Conservation (phyloP, 2,797 vertebrate species). For the Rhyacichthys aspro region DNA sequence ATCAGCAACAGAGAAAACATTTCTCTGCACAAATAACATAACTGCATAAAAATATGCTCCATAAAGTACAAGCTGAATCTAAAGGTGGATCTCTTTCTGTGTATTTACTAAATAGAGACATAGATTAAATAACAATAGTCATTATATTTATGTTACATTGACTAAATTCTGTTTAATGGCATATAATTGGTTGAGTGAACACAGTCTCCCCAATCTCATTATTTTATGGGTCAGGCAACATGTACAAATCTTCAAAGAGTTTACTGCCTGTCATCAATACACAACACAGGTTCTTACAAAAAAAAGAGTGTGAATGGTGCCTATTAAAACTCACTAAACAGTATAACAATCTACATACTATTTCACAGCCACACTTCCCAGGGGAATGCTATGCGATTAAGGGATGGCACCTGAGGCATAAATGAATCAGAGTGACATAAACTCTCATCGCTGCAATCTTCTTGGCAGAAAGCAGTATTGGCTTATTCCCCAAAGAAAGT, state of each 20-base stretch:
- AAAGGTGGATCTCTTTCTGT: not conserved
- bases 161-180: conserved; percentile 37
- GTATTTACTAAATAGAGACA: not conserved
- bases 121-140: not conserved
- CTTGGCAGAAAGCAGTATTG: conserved; percentile 60
- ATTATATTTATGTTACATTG: not conserved
- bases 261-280: conserved; percentile 39
- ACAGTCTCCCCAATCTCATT: conserved; percentile 33
- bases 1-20: conserved; percentile 26
- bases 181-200: conserved; percentile 69
- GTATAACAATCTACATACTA: conserved; percentile 51
- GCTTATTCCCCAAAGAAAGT: conserved; percentile 53
- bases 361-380: conserved; percentile 53
- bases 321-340: conserved; percentile 52
- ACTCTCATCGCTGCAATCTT: conserved; percentile 69
- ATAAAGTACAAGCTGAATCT: not conserved
- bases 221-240: conserved; percentile 82
- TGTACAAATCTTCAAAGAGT: conserved; percentile 92
- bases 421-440: conserved; percentile 78
- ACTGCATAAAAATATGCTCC: conserved; percentile 6
- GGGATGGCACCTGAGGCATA: conserved; percentile 69
- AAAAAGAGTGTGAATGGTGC: conserved; percentile 30
- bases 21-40: conserved; percentile 10
- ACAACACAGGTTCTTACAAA: conserved; percentile 40
- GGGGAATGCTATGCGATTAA: conserved; percentile 44